Percentiles rank a stretch among this genome's conserved stretches.
Evolutionary conservation across 2,113 vertebrate genomes (phyloP).

Genomic region (Otolemur garnettii): DNA sequence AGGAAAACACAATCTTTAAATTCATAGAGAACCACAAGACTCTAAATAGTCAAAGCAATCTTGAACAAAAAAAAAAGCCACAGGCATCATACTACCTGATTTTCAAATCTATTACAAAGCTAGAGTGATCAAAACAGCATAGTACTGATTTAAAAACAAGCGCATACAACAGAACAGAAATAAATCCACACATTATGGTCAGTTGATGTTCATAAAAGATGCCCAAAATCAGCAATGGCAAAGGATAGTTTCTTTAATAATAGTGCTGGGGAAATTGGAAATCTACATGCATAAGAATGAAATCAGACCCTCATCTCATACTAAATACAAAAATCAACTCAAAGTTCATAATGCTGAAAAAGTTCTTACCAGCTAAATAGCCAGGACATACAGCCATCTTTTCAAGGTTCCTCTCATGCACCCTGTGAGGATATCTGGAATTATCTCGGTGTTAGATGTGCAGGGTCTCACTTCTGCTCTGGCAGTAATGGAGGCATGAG

Average conservation of each 20-base stretch:
- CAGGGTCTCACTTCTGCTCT: background rate
- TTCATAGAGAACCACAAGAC: background rate
- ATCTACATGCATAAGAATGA: background rate
- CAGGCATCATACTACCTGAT: background rate
- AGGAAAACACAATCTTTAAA: background rate
- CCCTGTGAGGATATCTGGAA: background rate
- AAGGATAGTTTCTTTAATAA: background rate
- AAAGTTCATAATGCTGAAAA: background rate
- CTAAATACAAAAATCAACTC: background rate
- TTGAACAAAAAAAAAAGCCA: background rate
- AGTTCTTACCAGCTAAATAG: background rate
- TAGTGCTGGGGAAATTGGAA: background rate
- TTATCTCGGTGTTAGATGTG: background rate
- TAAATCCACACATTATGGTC: background rate
- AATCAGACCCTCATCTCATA: background rate
- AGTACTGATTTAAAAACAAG: background rate
- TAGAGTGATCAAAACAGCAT: background rate
- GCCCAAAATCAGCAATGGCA: background rate
- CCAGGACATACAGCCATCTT: background rate
- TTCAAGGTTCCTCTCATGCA: background rate
- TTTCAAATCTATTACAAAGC: background rate
- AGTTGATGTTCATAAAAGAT: background rate
- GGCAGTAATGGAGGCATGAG: background rate
- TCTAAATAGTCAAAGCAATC: background rate
- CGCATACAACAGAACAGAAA: background rate